Percentiles rank a stretch among this genome's conserved stretches.
Conservation (phyloP, 2,797 vertebrate species). For the Fistularia tabacaria region DNA sequence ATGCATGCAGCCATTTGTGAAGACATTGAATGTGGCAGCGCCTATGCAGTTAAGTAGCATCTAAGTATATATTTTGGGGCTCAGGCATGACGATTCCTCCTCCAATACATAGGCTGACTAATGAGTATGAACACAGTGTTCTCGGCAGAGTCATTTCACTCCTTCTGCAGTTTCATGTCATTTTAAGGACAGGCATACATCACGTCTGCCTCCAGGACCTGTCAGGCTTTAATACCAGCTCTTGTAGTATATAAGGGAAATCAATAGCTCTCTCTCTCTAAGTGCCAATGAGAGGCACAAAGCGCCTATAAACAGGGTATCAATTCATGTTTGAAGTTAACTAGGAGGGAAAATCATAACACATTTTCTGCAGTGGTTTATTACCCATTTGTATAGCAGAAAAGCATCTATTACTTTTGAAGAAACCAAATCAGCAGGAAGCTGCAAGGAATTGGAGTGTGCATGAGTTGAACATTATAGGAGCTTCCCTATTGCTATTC, state of each 20-base stretch:
- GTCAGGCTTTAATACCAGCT: slow-evolving; percentile 45
- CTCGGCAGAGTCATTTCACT: slow-evolving; percentile 59
- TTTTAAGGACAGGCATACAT: slow-evolving; percentile 65
- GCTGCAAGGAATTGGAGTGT: background rate
- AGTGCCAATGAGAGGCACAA: slow-evolving; percentile 38
- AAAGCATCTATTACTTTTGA: background rate
- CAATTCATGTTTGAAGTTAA: slow-evolving; percentile 22
- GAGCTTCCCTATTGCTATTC: no score
- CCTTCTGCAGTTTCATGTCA: slow-evolving; percentile 64
- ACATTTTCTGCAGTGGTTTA: background rate
- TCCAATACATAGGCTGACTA: slow-evolving; percentile 61
- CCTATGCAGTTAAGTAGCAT: slow-evolving; percentile 26
- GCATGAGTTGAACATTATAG: no score
- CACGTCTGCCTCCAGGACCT: slow-evolving; percentile 51
- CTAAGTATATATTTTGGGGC: slow-evolving; percentile 51
- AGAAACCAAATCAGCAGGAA: slow-evolving; percentile 3
- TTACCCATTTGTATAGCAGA: slow-evolving; percentile 2
- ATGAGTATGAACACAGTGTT: slow-evolving; percentile 61
- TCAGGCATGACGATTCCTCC: slow-evolving; percentile 34
- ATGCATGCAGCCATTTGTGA: slow-evolving; percentile 3
- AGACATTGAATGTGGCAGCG: slow-evolving; percentile 17
- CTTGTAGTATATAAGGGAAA: slow-evolving; percentile 45
- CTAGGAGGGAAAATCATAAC: slow-evolving; percentile 11
- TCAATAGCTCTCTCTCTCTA: slow-evolving; percentile 55
- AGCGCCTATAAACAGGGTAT: slow-evolving; percentile 24